A percentile compares a stretch with the other conserved stretches of the same genome.
Conservation (phyloP, 2,113 vertebrate genomes). For the Stigmatopora argus region DNA sequence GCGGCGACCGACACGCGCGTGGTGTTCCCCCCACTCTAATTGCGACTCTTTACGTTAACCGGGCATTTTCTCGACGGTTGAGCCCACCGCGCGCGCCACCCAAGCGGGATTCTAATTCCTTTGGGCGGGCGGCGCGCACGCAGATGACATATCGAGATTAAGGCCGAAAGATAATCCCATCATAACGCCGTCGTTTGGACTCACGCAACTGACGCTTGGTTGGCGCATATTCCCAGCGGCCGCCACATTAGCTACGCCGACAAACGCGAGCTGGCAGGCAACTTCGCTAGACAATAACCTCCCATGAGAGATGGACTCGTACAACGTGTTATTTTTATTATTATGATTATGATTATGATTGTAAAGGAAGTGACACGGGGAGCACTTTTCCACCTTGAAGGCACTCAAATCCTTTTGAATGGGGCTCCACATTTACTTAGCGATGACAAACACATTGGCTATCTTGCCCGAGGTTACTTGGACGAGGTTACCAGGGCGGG, state of each 20-base stretch:
- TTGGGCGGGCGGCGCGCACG: constrained; percentile 23
- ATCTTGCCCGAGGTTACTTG: too few relatives aligned
- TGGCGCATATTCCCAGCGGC: constrained; percentile 11
- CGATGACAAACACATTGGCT: too few relatives aligned
- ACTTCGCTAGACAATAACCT: too few relatives aligned
- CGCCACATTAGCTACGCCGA: background rate
- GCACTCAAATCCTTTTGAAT: too few relatives aligned
- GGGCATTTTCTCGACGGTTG: background rate
- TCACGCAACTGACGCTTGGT: constrained; percentile 18
- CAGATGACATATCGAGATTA: constrained; percentile 67
- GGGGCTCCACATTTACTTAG: too few relatives aligned
- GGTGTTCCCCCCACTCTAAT: background rate
- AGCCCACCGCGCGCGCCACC: constrained; percentile 25
- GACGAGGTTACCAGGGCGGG: too few relatives aligned
- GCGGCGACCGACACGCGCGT: background rate
- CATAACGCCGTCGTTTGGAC: constrained; percentile 26
- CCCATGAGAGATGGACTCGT: too few relatives aligned
- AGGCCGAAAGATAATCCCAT: constrained; percentile 65
- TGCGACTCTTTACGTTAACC: background rate
- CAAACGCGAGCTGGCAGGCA: background rate
- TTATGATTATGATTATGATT: too few relatives aligned
- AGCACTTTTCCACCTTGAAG: too few relatives aligned
- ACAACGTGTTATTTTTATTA: too few relatives aligned
- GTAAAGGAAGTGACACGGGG: too few relatives aligned
- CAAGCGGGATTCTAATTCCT: constrained; percentile 49